A percentile compares a stretch with the other conserved stretches of the same genome.
Evolutionary conservation across 2,797 vertebrate genomes (phyloP).

Genomic region (Echeneis naucrates): DNA sequence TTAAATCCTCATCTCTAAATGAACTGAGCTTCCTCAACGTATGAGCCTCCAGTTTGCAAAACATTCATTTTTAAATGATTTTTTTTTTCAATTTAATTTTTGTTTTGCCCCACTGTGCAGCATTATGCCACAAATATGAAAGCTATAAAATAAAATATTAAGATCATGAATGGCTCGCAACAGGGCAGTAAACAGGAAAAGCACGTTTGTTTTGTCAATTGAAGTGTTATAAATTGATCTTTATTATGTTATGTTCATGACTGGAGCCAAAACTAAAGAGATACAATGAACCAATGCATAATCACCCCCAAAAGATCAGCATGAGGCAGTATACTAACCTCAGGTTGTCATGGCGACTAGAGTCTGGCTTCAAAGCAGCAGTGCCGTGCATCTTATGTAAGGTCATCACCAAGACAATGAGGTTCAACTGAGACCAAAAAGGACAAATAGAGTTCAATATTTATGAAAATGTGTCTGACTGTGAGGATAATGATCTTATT

Average conservation of each 20-base stretch:
- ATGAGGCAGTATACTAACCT: slow-evolving; percentile 80
- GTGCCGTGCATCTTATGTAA: slow-evolving; percentile 93
- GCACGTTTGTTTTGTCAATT: background rate
- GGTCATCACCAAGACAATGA: slow-evolving; percentile 92
- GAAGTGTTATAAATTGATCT: background rate
- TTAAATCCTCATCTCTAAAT: slow-evolving; percentile 5
- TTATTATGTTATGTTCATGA: background rate
- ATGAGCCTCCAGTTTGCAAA: background rate
- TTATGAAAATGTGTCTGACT: background rate
- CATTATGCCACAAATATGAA: background rate
- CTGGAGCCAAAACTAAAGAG: background rate
- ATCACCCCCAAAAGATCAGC: slow-evolving; percentile 13
- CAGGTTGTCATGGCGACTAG: slow-evolving; percentile 94
- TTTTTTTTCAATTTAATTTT: background rate
- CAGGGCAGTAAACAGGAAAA: background rate
- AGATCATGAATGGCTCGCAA: background rate
- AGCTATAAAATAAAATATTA: background rate
- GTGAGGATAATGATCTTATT: background rate
- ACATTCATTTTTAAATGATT: background rate
- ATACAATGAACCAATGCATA: slow-evolving; percentile 1
- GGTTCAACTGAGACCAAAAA: slow-evolving; percentile 84
- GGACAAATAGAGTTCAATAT: slow-evolving; percentile 5
- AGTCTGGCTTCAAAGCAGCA: slow-evolving; percentile 92
- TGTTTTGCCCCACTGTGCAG: background rate
- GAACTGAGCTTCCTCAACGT: background rate